phyloP scores from a whole-genome alignment of 1,140 invertebrate species.

The Conus ventricosus region DNA sequence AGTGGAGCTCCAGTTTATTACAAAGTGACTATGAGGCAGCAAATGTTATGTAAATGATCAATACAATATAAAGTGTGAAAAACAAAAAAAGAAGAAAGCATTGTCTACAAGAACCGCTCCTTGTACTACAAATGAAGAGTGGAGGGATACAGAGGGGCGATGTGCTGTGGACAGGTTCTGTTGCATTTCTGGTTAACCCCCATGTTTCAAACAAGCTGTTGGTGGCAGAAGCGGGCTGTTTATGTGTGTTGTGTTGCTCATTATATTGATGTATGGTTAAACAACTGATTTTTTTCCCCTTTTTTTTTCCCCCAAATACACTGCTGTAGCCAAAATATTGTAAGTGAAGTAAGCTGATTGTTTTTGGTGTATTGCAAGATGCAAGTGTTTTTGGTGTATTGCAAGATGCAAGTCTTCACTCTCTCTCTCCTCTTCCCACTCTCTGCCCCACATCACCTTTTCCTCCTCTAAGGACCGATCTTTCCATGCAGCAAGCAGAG shows the following conservation, averaged over 20 bases:
- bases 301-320: no score
- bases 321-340: no score
- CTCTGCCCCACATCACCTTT: no score
- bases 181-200: neutral
- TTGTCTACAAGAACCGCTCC: neutral
- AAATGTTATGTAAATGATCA: neutral
- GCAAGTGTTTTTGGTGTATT: no score
- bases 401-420: no score
- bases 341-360: no score
- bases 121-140: no score
- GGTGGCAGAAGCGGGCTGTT: neutral
- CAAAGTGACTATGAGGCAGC: neutral
- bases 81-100: neutral
- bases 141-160: neutral
- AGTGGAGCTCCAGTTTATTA: neutral
- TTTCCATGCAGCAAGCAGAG: no score
- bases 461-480: no score
- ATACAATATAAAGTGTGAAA: neutral
- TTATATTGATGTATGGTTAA: neutral
- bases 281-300: no score
- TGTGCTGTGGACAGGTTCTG: neutral
- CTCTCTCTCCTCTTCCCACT: no score
- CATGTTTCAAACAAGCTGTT: neutral
- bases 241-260: neutral
- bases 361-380: no score